Percentiles rank a stretch among this genome's conserved stretches.
phyloP scores from a whole-genome alignment of 1,140 invertebrate species.

The Grapholita molesta region DNA sequence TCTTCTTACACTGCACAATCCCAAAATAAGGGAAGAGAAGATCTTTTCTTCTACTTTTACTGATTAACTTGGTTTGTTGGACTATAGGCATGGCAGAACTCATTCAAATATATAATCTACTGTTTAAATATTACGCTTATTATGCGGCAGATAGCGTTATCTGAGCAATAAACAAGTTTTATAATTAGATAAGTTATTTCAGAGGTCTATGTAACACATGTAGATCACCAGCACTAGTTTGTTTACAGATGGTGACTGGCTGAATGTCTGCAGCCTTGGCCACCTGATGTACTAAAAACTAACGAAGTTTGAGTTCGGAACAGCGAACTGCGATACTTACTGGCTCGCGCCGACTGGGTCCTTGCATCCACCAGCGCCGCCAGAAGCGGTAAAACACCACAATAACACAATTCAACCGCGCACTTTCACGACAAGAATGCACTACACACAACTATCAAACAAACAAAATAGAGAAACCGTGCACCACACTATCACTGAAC shows the following conservation, averaged over 20 bases:
- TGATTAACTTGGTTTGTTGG: no score
- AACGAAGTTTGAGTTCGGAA: not conserved
- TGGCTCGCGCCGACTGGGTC: not conserved
- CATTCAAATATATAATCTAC: slow-evolving; percentile 6
- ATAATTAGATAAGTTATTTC: slow-evolving; percentile 1
- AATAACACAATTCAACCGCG: slow-evolving; percentile 61
- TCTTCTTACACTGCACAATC: no score
- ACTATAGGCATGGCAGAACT: not conserved
- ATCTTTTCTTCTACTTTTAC: no score
- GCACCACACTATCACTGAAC: slow-evolving; percentile 32
- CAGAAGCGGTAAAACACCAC: slow-evolving; percentile 34
- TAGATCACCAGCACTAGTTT: not conserved
- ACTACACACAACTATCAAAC: slow-evolving; percentile 61
- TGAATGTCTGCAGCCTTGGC: not conserved
- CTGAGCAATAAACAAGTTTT: slow-evolving; percentile 10
- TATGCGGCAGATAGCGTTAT: slow-evolving; percentile 11
- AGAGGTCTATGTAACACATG: not conserved
- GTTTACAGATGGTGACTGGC: slow-evolving; percentile 5
- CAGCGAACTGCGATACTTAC: not conserved
- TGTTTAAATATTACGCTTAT: slow-evolving; percentile 15
- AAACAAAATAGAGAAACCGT: slow-evolving; percentile 56
- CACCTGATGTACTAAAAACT: not conserved
- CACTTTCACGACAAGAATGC: slow-evolving; percentile 73
- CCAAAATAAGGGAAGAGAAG: no score
- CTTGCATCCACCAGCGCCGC: not conserved